Evolutionary conservation across 1,140 invertebrate species (phyloP).

Genomic region (Drosophila teissieri): DNA sequence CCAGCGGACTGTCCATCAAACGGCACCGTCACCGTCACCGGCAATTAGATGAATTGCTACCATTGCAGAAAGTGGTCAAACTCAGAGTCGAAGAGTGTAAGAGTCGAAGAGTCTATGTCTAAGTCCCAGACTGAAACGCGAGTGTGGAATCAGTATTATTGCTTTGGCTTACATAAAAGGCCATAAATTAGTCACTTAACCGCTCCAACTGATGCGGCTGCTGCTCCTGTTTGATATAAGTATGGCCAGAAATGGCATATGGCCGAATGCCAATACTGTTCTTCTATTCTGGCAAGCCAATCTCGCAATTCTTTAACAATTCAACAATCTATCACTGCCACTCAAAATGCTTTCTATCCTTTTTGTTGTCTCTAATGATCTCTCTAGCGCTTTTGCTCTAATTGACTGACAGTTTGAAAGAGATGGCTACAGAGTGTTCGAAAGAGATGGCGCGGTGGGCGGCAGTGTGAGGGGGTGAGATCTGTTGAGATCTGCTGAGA

Average conservation of each 20-base stretch:
- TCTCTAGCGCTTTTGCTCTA: constrained; percentile 52
- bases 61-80: constrained; percentile 66
- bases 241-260: constrained; percentile 74
- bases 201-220: constrained; percentile 49
- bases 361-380: constrained; percentile 45
- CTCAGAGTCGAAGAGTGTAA: constrained; percentile 16
- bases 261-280: constrained; percentile 60
- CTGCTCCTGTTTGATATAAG: constrained; percentile 67
- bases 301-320: constrained; percentile 57
- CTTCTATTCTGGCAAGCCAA: constrained; percentile 53
- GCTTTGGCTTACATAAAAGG: constrained; percentile 75
- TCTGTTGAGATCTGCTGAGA: constrained; percentile 12
- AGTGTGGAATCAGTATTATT: constrained; percentile 59
- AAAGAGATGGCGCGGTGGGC: neutral
- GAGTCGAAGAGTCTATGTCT: constrained; percentile 3
- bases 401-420: constrained; percentile 44
- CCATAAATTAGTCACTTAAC: constrained; percentile 82
- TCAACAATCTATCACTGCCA: constrained; percentile 62
- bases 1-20: constrained; percentile 57
- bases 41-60: constrained; percentile 72
- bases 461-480: constrained; percentile 14
- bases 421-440: constrained; percentile 2
- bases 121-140: constrained; percentile 15
- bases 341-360: constrained; percentile 62
- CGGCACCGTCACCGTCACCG: constrained; percentile 58